Evolutionary conservation across 2,888 invertebrate genomes (phyloP), one percentile per base, ranked within the genome.

Genomic region (Lasioglossum vierecki): DNA sequence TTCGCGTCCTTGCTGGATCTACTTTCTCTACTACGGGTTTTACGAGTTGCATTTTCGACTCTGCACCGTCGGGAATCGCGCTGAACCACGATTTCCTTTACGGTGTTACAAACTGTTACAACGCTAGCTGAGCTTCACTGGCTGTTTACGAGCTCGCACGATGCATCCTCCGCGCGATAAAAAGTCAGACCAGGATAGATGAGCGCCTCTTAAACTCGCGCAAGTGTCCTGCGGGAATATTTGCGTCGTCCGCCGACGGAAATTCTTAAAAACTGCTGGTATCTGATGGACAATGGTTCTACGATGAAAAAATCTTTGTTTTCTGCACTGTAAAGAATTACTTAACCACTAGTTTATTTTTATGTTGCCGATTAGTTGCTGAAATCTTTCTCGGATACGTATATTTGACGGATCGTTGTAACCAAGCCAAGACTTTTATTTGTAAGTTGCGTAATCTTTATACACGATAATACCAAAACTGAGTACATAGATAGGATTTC

Each of bases 81-180:
- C 44, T 76, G 66, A 39, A 76, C 76, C 63, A 22, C 22, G 72
- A 72, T 72, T 46, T 30, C 9, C 72, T 72, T 72, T 72, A 73
- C 63, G 63, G 35, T 4, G 46, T 66, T 73, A 30, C 49, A 35
- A 79, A 46, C 79, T 26, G 30, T 79, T 72, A n/a, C 18, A 46
- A 26, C 53, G 15, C 26, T 26, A 39, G 15, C 26, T 26, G 46
- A 39, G 57, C 39, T 73, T 74, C 73, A 53, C n/a, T 49, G 79
- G 39, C 66, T 66, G 63, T 79, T 79, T 79, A 79, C 66, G 74
- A n/a, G n/a, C 63, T 26, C 39, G 18, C 39, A n/a, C 44, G 72
- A 60, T 66, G 46, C 44, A 66, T 49, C 46, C 18, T 13, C 66
- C n/a, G 15, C n/a, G 15, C 66, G 49, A 66, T 79, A 49, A 30